phyloP scores from a whole-genome alignment of 1,140 invertebrate species.

The Saccostrea cuccullata region DNA sequence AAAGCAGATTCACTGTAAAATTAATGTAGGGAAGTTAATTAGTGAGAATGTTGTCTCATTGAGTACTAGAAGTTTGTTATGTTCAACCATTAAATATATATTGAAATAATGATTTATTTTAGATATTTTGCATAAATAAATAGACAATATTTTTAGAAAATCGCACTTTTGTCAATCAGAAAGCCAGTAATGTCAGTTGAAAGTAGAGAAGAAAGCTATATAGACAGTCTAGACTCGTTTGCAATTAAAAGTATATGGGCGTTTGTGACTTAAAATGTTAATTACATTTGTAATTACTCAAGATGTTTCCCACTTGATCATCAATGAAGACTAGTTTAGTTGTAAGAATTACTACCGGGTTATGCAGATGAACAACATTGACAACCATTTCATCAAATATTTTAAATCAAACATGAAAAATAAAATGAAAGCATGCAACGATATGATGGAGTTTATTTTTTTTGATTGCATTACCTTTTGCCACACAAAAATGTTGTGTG shows the following conservation, averaged over 20 bases:
- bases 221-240: not conserved
- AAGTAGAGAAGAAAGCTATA: not conserved
- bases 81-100: too few relatives aligned
- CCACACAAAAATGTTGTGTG: not conserved
- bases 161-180: not conserved
- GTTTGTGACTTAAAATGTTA: constrained; percentile 14
- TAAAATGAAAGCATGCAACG: not conserved
- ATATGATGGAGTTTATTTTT: not conserved
- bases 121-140: too few relatives aligned
- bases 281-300: constrained; percentile 12
- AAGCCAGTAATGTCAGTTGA: not conserved
- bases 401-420: not conserved
- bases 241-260: constrained; percentile 12
- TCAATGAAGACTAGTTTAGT: not conserved
- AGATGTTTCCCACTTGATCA: not conserved
- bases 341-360: constrained; percentile 34
- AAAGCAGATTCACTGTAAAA: too few relatives aligned
- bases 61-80: too few relatives aligned
- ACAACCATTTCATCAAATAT: constrained; percentile 32
- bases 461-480: not conserved
- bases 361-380: constrained; percentile 8
- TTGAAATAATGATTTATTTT: too few relatives aligned
- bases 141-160: not conserved
- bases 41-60: too few relatives aligned
- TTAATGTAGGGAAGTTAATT: too few relatives aligned